Evolutionary conservation across 2,888 invertebrate species (phyloP), one percentile per base, ranked within the genome.

Genomic region (Chorisops tibialis): DNA sequence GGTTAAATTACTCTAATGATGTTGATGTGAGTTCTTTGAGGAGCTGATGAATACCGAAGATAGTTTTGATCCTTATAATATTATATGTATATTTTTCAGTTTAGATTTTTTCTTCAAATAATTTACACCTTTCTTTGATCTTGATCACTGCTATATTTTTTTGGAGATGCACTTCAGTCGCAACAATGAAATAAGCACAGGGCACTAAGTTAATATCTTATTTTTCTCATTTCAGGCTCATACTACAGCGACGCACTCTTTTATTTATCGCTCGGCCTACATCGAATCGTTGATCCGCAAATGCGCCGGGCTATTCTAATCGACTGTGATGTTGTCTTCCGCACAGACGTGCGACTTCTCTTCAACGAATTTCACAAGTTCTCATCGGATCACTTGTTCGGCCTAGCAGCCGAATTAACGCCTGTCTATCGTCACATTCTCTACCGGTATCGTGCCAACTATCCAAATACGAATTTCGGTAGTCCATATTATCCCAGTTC

Each of bases 161-260:
- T n/a, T n/a, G n/a, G n/a, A n/a, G n/a, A n/a, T n/a, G n/a, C n/a
- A n/a, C n/a, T n/a, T n/a, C n/a, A n/a, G n/a, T n/a, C n/a, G n/a
- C n/a, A n/a, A n/a, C n/a, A n/a, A n/a, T n/a, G n/a, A n/a, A n/a
- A n/a, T n/a, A n/a, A n/a, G n/a, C n/a, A n/a, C n/a, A n/a, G n/a
- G n/a, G n/a, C n/a, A n/a, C n/a, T n/a, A n/a, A n/a, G n/a, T n/a
- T n/a, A n/a, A n/a, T n/a, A 30, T 30, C 9, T 30, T 30, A 7
- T 24, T 30, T 19, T 2, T 50, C 14, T 43, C 24, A 21, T 74
- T 65, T 52, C 59, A 80, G 86, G 85, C 59, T 83, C 87, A 3
- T 91, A 91, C 71, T 92, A 90, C 73, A 87, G 87, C 68, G 88
- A 89, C 75, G 85, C 88, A 1, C 76, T 91, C 21, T 92, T 91